A percentile compares a stretch with the other conserved stretches of the same genome.
Conservation (phyloP, 92 coral and sea anemone genomes). For the Epizoanthus stellaris region DNA sequence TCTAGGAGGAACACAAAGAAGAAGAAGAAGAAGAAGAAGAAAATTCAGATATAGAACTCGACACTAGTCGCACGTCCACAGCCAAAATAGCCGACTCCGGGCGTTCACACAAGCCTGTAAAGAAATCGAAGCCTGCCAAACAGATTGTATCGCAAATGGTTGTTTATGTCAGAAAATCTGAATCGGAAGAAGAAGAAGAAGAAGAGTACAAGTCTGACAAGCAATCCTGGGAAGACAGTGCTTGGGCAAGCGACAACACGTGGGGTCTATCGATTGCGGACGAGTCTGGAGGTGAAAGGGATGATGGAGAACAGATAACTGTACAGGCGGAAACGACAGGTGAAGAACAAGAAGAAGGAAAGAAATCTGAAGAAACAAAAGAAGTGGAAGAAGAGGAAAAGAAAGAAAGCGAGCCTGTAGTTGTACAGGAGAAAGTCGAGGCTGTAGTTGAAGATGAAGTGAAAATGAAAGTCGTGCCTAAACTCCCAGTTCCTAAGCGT, state of each 20-base stretch:
- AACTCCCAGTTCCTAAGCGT: slow-evolving; percentile 56
- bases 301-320: not conserved
- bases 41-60: not conserved
- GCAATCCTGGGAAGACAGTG: slow-evolving; percentile 1
- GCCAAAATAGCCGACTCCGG: not conserved
- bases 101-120: slow-evolving; percentile 27
- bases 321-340: not conserved
- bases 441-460: not conserved
- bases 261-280: slow-evolving; percentile 28
- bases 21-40: not conserved
- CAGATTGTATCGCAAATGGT: slow-evolving; percentile 66
- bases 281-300: not conserved
- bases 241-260: not conserved
- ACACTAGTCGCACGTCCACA: not conserved
- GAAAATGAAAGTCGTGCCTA: slow-evolving; percentile 27
- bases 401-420: not conserved
- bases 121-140: slow-evolving; percentile 58
- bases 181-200: slow-evolving; percentile 17
- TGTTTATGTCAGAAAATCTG: slow-evolving; percentile 32
- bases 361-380: slow-evolving; percentile 13
- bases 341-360: not conserved
- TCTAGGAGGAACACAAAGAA: not conserved
- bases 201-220: not conserved
- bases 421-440: not conserved
- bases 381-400: slow-evolving; percentile 32